These are phyloP conservation scores for Luscinia luscinia DNA, from an alignment of 2,797 vertebrate species.

Conservation along the genomic window DNA sequence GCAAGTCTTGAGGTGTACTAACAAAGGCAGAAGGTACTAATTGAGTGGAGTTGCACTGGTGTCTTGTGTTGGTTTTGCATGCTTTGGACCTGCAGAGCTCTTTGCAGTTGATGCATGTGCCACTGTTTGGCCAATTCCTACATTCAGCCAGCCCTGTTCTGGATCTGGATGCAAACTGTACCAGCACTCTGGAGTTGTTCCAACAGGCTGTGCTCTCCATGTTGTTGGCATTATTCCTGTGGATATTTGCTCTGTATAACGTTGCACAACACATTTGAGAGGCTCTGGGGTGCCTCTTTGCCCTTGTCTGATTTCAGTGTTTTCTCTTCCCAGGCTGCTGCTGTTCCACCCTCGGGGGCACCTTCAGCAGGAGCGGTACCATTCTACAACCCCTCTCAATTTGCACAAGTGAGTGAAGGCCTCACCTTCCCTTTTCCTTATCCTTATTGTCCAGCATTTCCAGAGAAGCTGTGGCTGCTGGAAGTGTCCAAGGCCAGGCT, in stretches of 20 bases:
- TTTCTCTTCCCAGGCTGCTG: constrained; percentile 74
- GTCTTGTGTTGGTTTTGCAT: constrained; percentile 44
- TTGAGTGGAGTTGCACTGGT: not conserved
- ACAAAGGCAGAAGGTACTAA: constrained; percentile 25
- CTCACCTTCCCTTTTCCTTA: not conserved
- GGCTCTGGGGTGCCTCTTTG: not conserved
- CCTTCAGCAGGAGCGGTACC: constrained; percentile 80
- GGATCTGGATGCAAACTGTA: not conserved
- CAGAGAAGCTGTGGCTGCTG: not conserved
- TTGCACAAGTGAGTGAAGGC: constrained; percentile 85
- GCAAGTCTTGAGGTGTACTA: not conserved
- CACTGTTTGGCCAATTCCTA: not conserved
- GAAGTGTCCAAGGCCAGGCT: not conserved
- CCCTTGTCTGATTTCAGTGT: not conserved
- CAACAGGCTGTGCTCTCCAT: not conserved
- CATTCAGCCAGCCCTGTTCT: not conserved
- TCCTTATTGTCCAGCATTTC: not conserved
- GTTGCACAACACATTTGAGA: not conserved
- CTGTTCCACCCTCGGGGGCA: constrained; percentile 51
- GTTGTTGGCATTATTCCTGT: not conserved
- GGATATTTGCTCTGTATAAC: not conserved
- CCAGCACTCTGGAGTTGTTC: constrained; percentile 14
- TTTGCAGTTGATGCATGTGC: constrained; percentile 39
- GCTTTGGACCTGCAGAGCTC: not conserved
- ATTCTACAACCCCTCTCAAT: constrained; percentile 92